A percentile compares a stretch with the other conserved stretches of the same genome.
phyloP scores from a whole-genome alignment of 2,797 vertebrate genomes.

The Sylvilagus floridanus region DNA sequence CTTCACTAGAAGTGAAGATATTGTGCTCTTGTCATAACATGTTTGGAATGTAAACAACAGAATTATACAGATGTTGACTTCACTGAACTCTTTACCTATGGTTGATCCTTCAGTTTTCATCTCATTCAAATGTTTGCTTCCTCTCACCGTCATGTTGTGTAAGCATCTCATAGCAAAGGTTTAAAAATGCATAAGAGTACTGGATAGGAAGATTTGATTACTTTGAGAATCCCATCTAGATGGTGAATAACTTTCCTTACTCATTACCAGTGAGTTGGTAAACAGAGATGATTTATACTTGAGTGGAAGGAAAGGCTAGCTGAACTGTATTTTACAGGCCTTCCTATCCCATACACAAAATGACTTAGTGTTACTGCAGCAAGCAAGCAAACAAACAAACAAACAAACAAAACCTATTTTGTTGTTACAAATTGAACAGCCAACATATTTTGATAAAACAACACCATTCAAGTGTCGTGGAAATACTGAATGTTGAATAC shows the following conservation, averaged over 20 bases:
- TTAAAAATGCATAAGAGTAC: background rate
- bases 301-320: constrained; percentile 11
- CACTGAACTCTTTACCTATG: background rate
- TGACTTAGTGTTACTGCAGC: constrained; percentile 69
- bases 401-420: background rate
- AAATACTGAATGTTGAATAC: constrained; percentile 76
- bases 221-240: constrained; percentile 12
- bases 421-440: constrained; percentile 71
- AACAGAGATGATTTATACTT: constrained; percentile 45
- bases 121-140: constrained; percentile 18
- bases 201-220: background rate
- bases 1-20: background rate
- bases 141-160: background rate
- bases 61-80: background rate
- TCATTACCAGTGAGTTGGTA: background rate
- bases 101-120: background rate
- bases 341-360: background rate
- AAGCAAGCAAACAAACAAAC: constrained; percentile 61
- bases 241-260: background rate
- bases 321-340: constrained; percentile 55
- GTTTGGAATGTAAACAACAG: background rate
- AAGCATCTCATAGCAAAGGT: background rate
- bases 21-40: background rate
- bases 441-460: constrained; percentile 81
- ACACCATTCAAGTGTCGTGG: constrained; percentile 39